These are phyloP conservation scores for Dolichoris vasculosae DNA, from an alignment of 1,140 invertebrate species.

Conservation along the genomic window DNA sequence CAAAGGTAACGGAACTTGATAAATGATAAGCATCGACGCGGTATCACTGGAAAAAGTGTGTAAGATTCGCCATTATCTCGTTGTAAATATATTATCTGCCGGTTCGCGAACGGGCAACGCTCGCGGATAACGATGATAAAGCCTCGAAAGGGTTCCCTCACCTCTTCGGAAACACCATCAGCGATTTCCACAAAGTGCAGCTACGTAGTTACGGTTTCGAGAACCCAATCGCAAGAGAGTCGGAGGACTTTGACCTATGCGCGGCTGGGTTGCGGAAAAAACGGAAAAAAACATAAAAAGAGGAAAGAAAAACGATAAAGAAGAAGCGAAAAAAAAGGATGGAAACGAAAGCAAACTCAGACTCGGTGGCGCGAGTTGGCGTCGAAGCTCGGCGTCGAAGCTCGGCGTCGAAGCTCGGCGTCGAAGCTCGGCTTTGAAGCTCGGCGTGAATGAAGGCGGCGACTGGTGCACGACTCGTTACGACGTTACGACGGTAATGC, in stretches of 20 bases:
- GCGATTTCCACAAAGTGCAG: background rate
- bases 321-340: background rate
- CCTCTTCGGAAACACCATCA: no score
- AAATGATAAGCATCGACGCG: background rate
- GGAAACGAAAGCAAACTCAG: background rate
- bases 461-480: background rate
- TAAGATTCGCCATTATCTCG: conserved; percentile 14
- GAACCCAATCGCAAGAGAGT: background rate
- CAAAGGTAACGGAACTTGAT: background rate
- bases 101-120: background rate
- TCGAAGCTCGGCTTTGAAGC: background rate
- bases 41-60: background rate
- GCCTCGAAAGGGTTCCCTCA: background rate
- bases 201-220: background rate
- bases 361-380: background rate
- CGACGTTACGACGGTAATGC: background rate
- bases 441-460: background rate
- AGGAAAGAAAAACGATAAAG: no score
- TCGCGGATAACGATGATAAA: background rate
- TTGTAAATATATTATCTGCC: conserved; percentile 20
- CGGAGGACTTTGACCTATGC: background rate
- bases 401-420: background rate
- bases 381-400: background rate
- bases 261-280: background rate
- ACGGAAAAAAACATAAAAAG: no score